These are phyloP conservation scores for Synchiropus splendidus DNA, from an alignment of 2,113 vertebrate genomes.

Conservation along the genomic window DNA sequence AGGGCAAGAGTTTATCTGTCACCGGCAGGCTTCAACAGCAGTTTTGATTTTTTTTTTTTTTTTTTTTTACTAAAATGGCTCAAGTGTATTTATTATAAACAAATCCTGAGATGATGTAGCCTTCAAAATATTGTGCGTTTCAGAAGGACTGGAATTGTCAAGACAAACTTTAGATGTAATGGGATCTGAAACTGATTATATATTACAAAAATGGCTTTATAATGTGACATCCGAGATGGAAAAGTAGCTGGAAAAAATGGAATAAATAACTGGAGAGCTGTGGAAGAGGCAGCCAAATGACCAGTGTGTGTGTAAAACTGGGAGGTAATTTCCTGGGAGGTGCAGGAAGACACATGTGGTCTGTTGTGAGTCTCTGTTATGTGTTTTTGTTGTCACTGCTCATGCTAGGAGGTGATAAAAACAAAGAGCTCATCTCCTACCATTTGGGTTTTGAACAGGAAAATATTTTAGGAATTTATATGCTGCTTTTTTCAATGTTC, in stretches of 20 bases:
- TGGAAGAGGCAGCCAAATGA: slow-evolving; percentile 26
- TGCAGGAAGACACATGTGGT: slow-evolving; percentile 9
- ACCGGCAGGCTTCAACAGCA: slow-evolving; percentile 12
- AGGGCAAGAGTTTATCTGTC: slow-evolving; percentile 11
- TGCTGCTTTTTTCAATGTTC: no score
- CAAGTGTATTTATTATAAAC: no score
- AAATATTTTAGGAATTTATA: neutral
- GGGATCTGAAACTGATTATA: slow-evolving; percentile 3
- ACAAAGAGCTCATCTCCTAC: neutral
- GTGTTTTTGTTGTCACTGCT: slow-evolving; percentile 5
- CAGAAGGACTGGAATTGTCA: no score
- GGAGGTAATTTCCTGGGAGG: slow-evolving; percentile 34
- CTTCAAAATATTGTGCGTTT: no score
- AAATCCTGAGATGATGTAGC: no score
- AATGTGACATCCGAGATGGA: neutral
- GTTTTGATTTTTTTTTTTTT: slow-evolving; percentile 1
- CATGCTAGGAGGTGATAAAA: slow-evolving; percentile 4
- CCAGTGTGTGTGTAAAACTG: slow-evolving; percentile 18
- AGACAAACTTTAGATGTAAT: neutral
- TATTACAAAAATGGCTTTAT: no score
- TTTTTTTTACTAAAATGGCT: no score
- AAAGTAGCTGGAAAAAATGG: neutral
- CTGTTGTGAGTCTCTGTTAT: slow-evolving; percentile 12
- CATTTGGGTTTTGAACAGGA: neutral
- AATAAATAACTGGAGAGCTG: slow-evolving; percentile 4